Percentiles rank a stretch among this genome's conserved stretches.
Evolutionary conservation across 2,888 invertebrate genomes (phyloP).

Genomic region (Drosophila meridiana): DNA sequence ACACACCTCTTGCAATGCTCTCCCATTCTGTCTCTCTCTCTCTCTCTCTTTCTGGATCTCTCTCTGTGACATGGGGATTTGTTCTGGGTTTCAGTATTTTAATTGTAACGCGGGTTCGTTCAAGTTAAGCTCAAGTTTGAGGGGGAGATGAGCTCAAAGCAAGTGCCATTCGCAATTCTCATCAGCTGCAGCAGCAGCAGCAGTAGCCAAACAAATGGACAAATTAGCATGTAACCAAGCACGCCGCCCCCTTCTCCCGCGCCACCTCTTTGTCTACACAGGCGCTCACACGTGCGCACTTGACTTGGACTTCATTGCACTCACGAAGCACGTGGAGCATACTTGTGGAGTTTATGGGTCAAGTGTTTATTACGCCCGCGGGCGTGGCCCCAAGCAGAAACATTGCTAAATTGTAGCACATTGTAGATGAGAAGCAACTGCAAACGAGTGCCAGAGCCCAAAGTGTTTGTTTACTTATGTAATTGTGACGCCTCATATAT

Average conservation of each 20-base stretch:
- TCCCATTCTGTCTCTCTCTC: background rate
- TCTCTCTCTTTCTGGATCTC: background rate
- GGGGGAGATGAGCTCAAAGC: constrained; percentile 55
- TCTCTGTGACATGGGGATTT: constrained; percentile 29
- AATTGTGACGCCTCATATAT: constrained; percentile 70
- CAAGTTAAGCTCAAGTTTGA: constrained; percentile 51
- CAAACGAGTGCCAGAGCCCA: constrained; percentile 22
- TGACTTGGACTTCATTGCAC: constrained; percentile 80
- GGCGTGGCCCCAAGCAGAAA: constrained; percentile 60
- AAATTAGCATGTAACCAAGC: constrained; percentile 71
- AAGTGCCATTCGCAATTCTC: constrained; percentile 49
- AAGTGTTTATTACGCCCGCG: constrained; percentile 78
- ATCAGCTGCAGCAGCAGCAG: constrained; percentile 13
- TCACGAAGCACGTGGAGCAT: constrained; percentile 63
- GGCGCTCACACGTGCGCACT: constrained; percentile 67
- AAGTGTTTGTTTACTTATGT: constrained; percentile 79
- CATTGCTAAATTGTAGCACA: constrained; percentile 74
- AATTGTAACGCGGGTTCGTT: constrained; percentile 39
- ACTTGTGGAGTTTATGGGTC: constrained; percentile 78
- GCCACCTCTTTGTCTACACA: constrained; percentile 16
- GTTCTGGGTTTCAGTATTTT: constrained; percentile 47
- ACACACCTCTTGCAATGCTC: constrained; percentile 42
- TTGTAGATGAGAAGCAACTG: constrained; percentile 44
- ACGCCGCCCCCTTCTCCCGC: background rate
- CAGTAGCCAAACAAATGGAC: constrained; percentile 68